Evolutionary conservation across 2,797 vertebrate species (phyloP).

Genomic region (Apodemus agrarius): DNA sequence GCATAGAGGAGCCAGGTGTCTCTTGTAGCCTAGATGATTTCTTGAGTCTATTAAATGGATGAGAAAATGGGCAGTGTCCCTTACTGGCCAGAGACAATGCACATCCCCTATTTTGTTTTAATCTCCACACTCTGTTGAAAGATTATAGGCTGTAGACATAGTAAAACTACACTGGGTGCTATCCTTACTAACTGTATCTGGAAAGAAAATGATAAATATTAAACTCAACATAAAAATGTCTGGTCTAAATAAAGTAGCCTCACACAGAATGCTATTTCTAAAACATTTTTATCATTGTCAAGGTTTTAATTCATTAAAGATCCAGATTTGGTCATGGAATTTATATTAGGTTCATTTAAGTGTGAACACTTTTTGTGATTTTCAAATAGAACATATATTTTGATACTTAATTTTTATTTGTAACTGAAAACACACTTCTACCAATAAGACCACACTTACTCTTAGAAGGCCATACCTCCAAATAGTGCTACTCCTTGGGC

Average conservation of each 20-base stretch:
- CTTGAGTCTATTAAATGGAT: too few species aligned
- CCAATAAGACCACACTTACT: not conserved
- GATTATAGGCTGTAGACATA: too few species aligned
- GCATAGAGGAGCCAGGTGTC: too few species aligned
- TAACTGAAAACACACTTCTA: not conserved
- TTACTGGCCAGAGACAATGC: too few species aligned
- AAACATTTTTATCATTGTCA: not conserved
- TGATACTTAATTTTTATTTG: not conserved
- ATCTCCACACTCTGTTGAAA: too few species aligned
- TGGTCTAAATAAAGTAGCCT: conserved; percentile 25
- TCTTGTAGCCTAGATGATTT: too few species aligned
- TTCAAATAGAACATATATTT: not conserved
- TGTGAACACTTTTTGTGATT: not conserved
- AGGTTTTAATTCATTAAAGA: conserved; percentile 10
- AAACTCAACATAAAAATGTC: not conserved
- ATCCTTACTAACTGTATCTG: too few species aligned
- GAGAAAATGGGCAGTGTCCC: too few species aligned
- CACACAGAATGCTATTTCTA: conserved; percentile 3
- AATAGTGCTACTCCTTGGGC: not conserved
- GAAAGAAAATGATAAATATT: too few species aligned
- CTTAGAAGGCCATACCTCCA: not conserved
- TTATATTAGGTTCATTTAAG: not conserved
- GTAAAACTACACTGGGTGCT: too few species aligned
- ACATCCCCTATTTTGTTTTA: too few species aligned
- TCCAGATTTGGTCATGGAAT: not conserved